These are phyloP conservation scores for Zoroaster sp. DNA, from an alignment of 53 echinoderm and acorn worm species.

Conservation along the genomic window DNA sequence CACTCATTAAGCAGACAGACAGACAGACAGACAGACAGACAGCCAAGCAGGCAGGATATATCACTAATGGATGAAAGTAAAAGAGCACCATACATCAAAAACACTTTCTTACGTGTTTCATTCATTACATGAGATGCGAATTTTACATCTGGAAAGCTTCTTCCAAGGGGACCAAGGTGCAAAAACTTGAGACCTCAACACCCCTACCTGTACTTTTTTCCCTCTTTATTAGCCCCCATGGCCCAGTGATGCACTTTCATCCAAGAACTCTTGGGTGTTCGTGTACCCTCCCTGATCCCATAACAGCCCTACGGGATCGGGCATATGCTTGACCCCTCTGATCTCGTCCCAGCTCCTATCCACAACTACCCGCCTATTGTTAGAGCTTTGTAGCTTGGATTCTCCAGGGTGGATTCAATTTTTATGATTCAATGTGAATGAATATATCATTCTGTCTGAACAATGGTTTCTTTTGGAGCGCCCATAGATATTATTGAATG, in stretches of 20 bases:
- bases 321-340: conserved; percentile 21
- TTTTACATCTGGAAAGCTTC: neutral
- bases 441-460: neutral
- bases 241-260: conserved; percentile 27
- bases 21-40: neutral
- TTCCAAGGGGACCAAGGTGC: neutral
- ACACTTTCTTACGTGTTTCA: no score
- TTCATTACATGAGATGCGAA: neutral
- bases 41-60: no score
- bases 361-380: neutral
- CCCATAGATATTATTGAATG: neutral
- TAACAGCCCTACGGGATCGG: neutral
- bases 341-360: neutral
- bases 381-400: neutral
- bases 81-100: neutral
- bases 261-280: neutral
- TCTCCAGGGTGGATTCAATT: neutral
- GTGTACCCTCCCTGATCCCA: neutral
- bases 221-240: neutral
- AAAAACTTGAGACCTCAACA: neutral
- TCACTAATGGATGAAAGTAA: neutral
- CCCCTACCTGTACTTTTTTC: conserved; percentile 15
- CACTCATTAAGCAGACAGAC: no score
- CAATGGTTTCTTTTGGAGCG: neutral
- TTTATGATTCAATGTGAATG: neutral